Evolutionary conservation across 2,797 vertebrate genomes (phyloP).

Genomic region (Chiroxiphia lanceolata): DNA sequence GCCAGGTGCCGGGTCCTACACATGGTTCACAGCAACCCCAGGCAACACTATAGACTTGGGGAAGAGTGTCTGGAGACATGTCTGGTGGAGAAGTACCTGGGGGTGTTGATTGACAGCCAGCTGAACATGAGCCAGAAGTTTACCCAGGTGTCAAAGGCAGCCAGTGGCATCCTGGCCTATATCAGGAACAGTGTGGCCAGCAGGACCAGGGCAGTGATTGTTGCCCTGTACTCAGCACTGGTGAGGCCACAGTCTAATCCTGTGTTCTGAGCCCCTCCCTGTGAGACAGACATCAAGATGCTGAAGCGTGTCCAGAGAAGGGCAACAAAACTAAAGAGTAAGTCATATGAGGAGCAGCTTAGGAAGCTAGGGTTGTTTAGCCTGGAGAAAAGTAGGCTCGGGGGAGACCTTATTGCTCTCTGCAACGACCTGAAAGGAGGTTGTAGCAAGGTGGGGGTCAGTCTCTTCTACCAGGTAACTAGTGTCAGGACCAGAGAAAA

Average conservation of each 20-base stretch:
- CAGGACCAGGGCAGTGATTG: neutral
- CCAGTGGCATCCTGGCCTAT: neutral
- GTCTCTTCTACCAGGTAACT: neutral
- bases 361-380: neutral
- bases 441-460: neutral
- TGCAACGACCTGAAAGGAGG: neutral
- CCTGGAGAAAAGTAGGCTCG: neutral
- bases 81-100: neutral
- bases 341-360: neutral
- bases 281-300: no score
- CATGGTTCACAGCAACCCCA: neutral
- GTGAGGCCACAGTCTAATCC: fast-evolving
- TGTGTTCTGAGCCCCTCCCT: neutral
- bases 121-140: neutral
- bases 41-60: fast-evolving
- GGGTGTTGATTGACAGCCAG: neutral
- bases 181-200: neutral
- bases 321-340: fast-evolving
- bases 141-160: neutral
- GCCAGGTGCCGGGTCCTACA: fast-evolving
- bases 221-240: neutral
- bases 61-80: neutral
- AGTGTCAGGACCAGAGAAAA: neutral
- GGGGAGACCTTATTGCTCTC: neutral
- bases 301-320: fast-evolving